Base-by-base conservation (phyloP, 2,797 vertebrate species). In the Hippocampus kuda region DNA sequence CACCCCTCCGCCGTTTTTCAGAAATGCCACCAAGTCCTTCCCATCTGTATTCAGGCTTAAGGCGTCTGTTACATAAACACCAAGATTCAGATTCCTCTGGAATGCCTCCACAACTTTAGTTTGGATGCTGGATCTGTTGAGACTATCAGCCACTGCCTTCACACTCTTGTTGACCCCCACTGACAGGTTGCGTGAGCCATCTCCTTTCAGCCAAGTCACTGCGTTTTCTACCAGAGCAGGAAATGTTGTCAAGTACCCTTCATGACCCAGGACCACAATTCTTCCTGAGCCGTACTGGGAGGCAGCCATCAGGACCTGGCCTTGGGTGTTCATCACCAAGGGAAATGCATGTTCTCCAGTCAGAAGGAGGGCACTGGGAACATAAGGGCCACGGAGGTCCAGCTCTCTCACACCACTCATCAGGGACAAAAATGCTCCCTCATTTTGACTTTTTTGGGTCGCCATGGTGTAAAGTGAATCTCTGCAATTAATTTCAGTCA, bases 1-100 rank as follows among this genome's bases (percentile, higher is more conserved):
- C 9, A 97, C 85, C 5, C 94, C 94, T 0, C 94, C 94, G 41
- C 95, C 95, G 53, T 73, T 67, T 83, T 93, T 94, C 67, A 94
- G 38, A 63, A 92, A 94, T 0, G 72, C 81, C 69, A 92, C 85
- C 60, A 95, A 80, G 10, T 86, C 79, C 1, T 67, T 81, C 0
- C 63, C 72, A 48, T 87, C 69, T 3, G 34, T 49, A 0, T 66
- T 77, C 0, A 89, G 77, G 0, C 70, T 74, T 68, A 93, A 93
- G 68, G 91, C 90, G 64, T 85, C 75, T 0, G 86, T 86, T 66
- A 93, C 90, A 67, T 92, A 94, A 59, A 92, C 90, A 0, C 88
- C 89, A 1, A 77, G 30, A 2, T 73, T 56, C 2, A 22, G 66
- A 0, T 22, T 71, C 0, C 56, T 64, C 57, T 57, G 69, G 0